These are phyloP conservation scores for Pediacus dermestoides DNA, from an alignment of 2,888 invertebrate genomes.

Conservation along the genomic window DNA sequence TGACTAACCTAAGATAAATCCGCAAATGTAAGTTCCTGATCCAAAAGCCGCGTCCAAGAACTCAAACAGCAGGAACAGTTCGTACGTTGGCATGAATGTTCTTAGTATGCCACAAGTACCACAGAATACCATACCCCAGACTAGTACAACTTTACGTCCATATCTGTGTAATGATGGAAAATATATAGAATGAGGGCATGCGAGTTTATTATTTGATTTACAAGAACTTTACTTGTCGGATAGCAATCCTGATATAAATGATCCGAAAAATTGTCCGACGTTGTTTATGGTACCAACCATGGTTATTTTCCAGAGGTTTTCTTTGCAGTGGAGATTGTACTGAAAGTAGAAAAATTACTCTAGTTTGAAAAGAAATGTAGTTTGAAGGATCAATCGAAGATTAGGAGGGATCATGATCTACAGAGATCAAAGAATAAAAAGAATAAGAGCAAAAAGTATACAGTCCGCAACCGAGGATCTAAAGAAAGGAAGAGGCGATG, in stretches of 20 bases:
- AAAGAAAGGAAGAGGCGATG: no score
- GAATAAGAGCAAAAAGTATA: no score
- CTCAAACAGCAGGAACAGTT: conserved; percentile 67
- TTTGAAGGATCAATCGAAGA: no score
- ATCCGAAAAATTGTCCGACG: conserved; percentile 68
- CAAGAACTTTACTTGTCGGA: conserved; percentile 54
- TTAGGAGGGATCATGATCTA: no score
- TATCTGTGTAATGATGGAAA: conserved; percentile 46
- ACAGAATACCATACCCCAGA: conserved; percentile 57
- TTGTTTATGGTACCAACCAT: conserved; percentile 72
- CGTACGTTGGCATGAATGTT: conserved; percentile 66
- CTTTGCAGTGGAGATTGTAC: conserved; percentile 65
- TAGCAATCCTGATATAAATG: conserved; percentile 61
- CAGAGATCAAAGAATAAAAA: no score
- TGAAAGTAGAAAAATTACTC: conserved; percentile 41
- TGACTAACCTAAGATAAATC: conserved; percentile 65
- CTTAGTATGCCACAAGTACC: conserved; percentile 64
- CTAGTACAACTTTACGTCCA: conserved; percentile 60
- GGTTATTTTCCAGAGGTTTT: conserved; percentile 67
- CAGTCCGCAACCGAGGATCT: no score
- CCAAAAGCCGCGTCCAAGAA: conserved; percentile 68
- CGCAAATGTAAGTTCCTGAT: conserved; percentile 68
- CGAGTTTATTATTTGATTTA: conserved; percentile 11
- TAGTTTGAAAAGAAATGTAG: conserved; percentile 5
- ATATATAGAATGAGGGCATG: no score